Percentiles rank a stretch among this genome's conserved stretches.
Evolutionary conservation across 2,888 invertebrate species (phyloP).

Genomic region (Cremastinae sp.): DNA sequence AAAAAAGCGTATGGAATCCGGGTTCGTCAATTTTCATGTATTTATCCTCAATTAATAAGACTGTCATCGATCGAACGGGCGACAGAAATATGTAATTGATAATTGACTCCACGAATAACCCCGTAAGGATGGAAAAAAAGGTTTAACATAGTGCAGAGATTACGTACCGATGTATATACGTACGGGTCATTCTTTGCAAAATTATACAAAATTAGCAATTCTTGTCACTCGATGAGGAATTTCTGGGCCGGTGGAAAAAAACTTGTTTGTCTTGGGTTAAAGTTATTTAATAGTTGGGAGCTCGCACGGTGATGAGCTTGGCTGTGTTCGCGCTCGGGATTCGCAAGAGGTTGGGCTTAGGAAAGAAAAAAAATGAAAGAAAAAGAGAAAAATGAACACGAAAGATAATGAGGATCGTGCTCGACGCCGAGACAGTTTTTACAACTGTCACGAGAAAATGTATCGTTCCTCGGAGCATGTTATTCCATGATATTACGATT

Average conservation of each 20-base stretch:
- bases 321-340: constrained; percentile 5
- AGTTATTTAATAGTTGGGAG: constrained; percentile 3
- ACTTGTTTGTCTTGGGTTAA: constrained; percentile 40
- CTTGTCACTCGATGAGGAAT: not conserved
- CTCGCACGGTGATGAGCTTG: constrained; percentile 7
- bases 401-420: constrained; percentile 42
- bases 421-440: constrained; percentile 37
- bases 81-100: constrained; percentile 41
- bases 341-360: constrained; percentile 40
- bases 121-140: constrained; percentile 8
- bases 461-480: constrained; percentile 18
- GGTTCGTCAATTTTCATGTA: not conserved
- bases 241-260: constrained; percentile 31
- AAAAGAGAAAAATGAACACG: no score
- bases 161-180: no score
- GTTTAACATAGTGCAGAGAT: not conserved
- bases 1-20: not conserved
- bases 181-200: constrained; percentile 2
- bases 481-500: constrained; percentile 41
- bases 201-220: not conserved
- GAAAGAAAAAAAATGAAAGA: no score
- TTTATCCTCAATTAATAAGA: constrained; percentile 11
- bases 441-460: constrained; percentile 26
- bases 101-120: constrained; percentile 26
- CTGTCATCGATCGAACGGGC: constrained; percentile 5